Conservation (phyloP, 2,797 vertebrate genomes). For the Paramormyrops hopkinsi region DNA sequence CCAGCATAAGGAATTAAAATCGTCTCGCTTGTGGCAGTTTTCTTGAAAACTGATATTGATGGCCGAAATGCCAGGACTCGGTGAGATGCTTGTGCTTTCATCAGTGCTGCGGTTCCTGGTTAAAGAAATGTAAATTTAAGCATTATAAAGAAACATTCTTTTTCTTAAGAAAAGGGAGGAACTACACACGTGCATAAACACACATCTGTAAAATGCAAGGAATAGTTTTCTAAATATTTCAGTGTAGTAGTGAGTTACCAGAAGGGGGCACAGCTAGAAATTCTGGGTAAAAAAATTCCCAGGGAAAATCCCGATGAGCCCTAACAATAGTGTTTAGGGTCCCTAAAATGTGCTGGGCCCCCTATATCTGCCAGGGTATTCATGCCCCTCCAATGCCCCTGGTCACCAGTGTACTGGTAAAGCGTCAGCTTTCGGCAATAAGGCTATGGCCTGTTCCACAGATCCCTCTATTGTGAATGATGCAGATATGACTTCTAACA, state of each 20-base stretch:
- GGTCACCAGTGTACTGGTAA: background rate
- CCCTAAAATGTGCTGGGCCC: background rate
- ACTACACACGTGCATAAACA: background rate
- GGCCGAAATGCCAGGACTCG: background rate
- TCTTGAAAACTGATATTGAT: slow-evolving; percentile 1
- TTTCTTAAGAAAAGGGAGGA: background rate
- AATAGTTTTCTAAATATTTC: background rate
- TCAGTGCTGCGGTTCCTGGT: background rate
- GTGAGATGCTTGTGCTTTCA: background rate
- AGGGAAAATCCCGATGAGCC: background rate
- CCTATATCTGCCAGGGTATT: background rate
- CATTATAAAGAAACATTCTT: background rate
- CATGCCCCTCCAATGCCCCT: background rate
- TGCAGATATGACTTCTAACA: background rate
- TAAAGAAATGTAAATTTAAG: background rate
- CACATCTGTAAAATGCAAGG: background rate
- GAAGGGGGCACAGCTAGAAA: background rate
- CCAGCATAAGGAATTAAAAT: slow-evolving; percentile 8
- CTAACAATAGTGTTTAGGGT: background rate
- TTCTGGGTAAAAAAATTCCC: background rate
- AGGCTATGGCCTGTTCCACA: background rate
- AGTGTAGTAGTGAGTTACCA: background rate
- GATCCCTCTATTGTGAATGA: background rate
- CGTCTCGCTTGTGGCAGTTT: background rate
- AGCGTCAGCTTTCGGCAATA: background rate